These are phyloP conservation scores for Dinoponera quadriceps DNA, from an alignment of 1,140 invertebrate species.

Conservation along the genomic window DNA sequence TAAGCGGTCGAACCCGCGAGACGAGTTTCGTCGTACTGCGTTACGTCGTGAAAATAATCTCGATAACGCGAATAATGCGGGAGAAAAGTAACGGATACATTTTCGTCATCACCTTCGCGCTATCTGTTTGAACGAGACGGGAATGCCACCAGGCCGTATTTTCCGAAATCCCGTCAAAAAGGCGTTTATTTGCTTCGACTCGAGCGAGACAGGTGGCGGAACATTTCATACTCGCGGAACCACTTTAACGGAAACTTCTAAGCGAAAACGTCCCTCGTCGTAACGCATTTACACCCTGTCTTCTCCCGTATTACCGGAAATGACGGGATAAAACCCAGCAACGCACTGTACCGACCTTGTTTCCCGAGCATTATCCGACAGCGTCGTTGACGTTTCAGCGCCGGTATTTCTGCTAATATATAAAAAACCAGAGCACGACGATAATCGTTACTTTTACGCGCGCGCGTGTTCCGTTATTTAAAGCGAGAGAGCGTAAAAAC, in stretches of 20 bases:
- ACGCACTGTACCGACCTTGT: constrained; percentile 21
- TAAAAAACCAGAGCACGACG: neutral
- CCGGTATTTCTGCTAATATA: neutral
- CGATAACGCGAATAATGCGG: no score
- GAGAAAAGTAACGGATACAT: neutral
- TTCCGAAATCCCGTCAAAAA: constrained; percentile 7
- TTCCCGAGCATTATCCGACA: constrained; percentile 12
- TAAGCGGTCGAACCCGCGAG: no score
- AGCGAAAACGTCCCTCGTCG: constrained; percentile 39
- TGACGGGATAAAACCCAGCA: constrained; percentile 42
- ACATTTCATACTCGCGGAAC: constrained; percentile 28
- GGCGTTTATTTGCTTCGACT: constrained; percentile 35
- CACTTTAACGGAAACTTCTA: constrained; percentile 48
- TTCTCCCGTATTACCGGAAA: constrained; percentile 35
- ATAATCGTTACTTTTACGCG: neutral
- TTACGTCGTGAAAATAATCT: no score
- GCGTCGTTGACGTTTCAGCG: neutral
- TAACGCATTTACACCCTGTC: constrained; percentile 49
- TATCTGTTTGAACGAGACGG: neutral
- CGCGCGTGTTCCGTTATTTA: neutral
- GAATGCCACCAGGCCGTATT: constrained; percentile 18
- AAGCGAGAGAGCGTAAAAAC: no score
- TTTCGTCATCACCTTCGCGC: neutral
- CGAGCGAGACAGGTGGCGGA: constrained; percentile 43
- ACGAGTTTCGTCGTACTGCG: no score